A percentile compares a stretch with the other conserved stretches of the same genome.
These are phyloP conservation scores for Dysmachus trigonus DNA, from an alignment of 2,888 invertebrate species.

Conservation along the genomic window DNA sequence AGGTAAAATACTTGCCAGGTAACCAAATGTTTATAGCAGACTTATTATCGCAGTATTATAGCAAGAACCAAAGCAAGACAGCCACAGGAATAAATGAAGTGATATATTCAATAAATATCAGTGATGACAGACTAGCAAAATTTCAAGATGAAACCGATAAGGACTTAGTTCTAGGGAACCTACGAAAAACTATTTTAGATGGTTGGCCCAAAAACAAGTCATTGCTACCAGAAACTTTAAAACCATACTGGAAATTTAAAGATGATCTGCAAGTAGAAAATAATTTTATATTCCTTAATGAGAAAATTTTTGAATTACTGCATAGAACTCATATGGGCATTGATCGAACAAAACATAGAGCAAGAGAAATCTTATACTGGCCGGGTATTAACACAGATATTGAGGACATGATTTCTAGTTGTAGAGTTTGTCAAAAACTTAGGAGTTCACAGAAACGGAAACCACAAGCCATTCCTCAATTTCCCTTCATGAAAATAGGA, in stretches of 20 bases:
- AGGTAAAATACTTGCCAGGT: constrained; percentile 50
- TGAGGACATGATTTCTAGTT: neutral
- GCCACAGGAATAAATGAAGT: constrained; percentile 1
- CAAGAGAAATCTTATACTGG: neutral
- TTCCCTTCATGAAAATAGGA: neutral
- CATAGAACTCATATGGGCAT: neutral
- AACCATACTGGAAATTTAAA: neutral
- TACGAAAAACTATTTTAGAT: neutral
- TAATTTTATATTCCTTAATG: neutral
- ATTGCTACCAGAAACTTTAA: neutral
- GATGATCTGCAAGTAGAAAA: neutral
- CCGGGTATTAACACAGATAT: neutral
- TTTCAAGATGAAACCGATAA: neutral
- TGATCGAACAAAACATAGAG: neutral
- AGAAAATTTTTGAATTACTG: neutral
- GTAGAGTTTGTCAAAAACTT: neutral
- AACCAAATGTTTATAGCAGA: constrained; percentile 51
- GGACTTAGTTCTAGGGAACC: neutral
- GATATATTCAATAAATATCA: constrained; percentile 49
- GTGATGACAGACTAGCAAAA: constrained; percentile 33
- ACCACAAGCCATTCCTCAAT: neutral
- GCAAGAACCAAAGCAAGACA: neutral
- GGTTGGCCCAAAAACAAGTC: neutral
- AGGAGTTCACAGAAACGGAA: neutral
- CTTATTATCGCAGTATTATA: constrained; percentile 34